A percentile compares a stretch with the other conserved stretches of the same genome.
Evolutionary conservation across 2,113 vertebrate species (phyloP).

Genomic region (Anarrhichthys ocellatus): DNA sequence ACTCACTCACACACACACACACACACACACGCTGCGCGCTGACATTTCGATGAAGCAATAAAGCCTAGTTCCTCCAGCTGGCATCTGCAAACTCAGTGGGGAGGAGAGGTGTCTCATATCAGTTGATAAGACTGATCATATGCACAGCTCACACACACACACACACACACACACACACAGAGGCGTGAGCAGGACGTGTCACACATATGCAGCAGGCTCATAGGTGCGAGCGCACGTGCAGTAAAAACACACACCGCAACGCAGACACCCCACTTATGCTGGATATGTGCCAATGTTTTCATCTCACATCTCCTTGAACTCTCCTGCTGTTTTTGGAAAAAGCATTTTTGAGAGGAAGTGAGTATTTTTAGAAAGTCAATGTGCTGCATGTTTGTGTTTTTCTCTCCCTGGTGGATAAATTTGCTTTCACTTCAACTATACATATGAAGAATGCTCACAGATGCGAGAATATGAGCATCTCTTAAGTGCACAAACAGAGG

Average conservation of each 20-base stretch:
- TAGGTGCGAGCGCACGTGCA: not conserved
- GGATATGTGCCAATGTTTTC: conserved; percentile 67
- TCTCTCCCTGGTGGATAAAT: conserved; percentile 58
- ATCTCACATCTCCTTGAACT: conserved; percentile 60
- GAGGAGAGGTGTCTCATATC: conserved; percentile 67
- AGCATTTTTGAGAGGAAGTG: conserved; percentile 50
- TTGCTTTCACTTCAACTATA: conserved; percentile 53
- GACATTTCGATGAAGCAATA: conserved; percentile 78
- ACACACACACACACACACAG: conserved; percentile 20
- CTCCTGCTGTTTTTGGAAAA: conserved; percentile 49
- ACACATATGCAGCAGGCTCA: conserved; percentile 6
- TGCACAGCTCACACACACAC: conserved; percentile 38
- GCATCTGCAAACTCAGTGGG: conserved; percentile 74
- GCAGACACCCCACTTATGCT: conserved; percentile 33
- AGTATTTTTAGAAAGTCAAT: conserved; percentile 69
- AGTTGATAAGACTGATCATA: conserved; percentile 56
- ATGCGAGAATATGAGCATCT: conserved; percentile 49
- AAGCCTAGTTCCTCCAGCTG: conserved; percentile 74
- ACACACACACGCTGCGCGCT: conserved; percentile 54
- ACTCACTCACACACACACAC: conserved; percentile 10
- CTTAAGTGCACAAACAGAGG: conserved; percentile 36
- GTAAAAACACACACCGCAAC: conserved; percentile 31
- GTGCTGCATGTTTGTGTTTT: conserved; percentile 56
- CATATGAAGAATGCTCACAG: conserved; percentile 59
- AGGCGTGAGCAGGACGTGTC: not conserved